Conservation (phyloP, 2,113 vertebrate genomes). For the Platichthys flesus region DNA sequence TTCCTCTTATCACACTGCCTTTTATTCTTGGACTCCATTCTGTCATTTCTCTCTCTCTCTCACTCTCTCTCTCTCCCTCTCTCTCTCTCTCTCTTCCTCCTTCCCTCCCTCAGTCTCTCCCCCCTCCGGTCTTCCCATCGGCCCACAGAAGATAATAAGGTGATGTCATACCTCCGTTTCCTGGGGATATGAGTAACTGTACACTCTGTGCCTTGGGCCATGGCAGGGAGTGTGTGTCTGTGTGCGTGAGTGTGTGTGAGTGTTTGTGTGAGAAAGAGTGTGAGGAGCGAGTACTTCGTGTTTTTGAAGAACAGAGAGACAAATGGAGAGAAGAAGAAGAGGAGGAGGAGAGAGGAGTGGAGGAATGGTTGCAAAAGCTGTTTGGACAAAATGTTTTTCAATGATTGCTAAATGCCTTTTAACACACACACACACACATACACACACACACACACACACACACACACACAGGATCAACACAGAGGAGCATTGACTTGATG, state of each 20-base stretch:
- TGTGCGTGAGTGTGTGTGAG: constrained; percentile 22
- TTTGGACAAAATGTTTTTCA: constrained; percentile 25
- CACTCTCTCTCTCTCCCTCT: background rate
- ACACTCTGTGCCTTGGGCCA: constrained; percentile 70
- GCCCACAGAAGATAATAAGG: constrained; percentile 72
- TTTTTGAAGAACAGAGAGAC: constrained; percentile 40
- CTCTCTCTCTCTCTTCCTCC: background rate
- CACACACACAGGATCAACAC: background rate
- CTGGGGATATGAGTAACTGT: constrained; percentile 78
- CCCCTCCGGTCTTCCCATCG: constrained; percentile 55
- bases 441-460: constrained; percentile 6
- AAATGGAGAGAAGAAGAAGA: constrained; percentile 43
- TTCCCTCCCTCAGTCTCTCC: constrained; percentile 10
- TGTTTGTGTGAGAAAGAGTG: constrained; percentile 20
- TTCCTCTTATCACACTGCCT: background rate
- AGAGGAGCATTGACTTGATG: too few relatives aligned
- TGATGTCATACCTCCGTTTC: constrained; percentile 80
- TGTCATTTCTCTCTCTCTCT: background rate
- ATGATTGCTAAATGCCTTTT: background rate
- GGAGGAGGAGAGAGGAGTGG: constrained; percentile 23
- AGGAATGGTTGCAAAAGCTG: constrained; percentile 32
- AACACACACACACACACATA: constrained; percentile 4
- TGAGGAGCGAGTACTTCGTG: constrained; percentile 39
- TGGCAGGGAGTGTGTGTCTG: constrained; percentile 33
- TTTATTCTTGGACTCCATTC: constrained; percentile 8